Base-by-base conservation (phyloP, 2,113 vertebrate genomes). In the Sterna hirundo region DNA sequence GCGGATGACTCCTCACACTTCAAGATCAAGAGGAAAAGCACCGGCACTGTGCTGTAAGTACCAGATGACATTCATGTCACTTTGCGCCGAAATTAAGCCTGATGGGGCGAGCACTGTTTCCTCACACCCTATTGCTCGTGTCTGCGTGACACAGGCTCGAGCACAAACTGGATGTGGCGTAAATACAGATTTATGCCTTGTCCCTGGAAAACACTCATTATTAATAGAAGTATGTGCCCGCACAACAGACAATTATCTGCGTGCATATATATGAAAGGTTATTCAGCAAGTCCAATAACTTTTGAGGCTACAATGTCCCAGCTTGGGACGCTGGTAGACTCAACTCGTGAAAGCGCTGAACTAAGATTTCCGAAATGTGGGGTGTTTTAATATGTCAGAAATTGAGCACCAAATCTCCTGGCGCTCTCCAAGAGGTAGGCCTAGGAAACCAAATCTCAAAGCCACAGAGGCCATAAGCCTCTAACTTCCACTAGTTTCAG, bases 41-140 rank as follows among this genome's bases (percentile, higher is more conserved):
- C 91, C 4, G 84, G 94, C 92, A 97, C 77, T 0, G 85, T 97
- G 52, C 60, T 97, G 91, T 96, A 94, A 98, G 94, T 97, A 92
- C n/a, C 12, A 19, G 36, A 6, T 34, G 4, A 18, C 47, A 58
- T 47, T 93, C 23, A 27, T 2, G 3, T 44, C 1, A 1, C 10
- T 40, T 46, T 40, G 27, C 2, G 0, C 21, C 40, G 34, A 82
- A 81, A 47, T 25, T 11, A 74, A 32, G 23, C 3, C 9, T 30
- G 57, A n/a, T 2, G 2, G 26, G 61, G 20, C 1, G 3, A 82
- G 65, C 10, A 11, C 32, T 32, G 32, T 38, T 87, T 91, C 32
- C 62, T 72, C 44, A 38, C 17, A 26, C 6, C 2, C 10, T 47
- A 0, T 44, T 75, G 40, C 55, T 69, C 69, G 26, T 17, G 22